Percentiles rank a stretch among this genome's conserved stretches.
phyloP scores from a whole-genome alignment of 2,113 vertebrate species.

The Limanda limanda region DNA sequence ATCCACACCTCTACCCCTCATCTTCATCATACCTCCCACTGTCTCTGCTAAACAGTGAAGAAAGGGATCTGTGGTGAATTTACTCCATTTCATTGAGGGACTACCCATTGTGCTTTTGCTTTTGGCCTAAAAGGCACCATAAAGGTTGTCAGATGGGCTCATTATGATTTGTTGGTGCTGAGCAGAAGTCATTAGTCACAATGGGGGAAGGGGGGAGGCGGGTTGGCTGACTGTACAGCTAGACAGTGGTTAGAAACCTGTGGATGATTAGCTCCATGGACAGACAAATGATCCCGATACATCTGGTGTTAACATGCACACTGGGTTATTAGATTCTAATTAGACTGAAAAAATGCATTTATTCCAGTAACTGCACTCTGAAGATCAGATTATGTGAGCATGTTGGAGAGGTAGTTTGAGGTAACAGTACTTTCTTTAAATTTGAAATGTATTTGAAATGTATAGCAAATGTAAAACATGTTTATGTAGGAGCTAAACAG shows the following conservation, averaged over 20 bases:
- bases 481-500: background rate
- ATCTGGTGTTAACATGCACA: slow-evolving; percentile 54
- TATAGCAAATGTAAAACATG: too few species aligned
- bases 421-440: too few species aligned
- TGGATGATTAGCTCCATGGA: slow-evolving; percentile 24
- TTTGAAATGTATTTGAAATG: too few species aligned
- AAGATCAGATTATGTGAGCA: slow-evolving; percentile 15
- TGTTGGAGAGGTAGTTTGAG: background rate
- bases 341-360: slow-evolving; percentile 5
- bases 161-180: slow-evolving; percentile 65
- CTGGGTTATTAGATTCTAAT: slow-evolving; percentile 44
- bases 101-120: slow-evolving; percentile 51
- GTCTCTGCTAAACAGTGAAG: slow-evolving; percentile 53
- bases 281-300: slow-evolving; percentile 54
- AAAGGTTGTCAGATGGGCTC: slow-evolving; percentile 68
- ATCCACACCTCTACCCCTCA: background rate
- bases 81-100: slow-evolving; percentile 57
- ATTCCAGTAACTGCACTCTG: slow-evolving; percentile 5
- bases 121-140: slow-evolving; percentile 55
- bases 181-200: slow-evolving; percentile 62
- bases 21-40: background rate
- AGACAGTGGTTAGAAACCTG: slow-evolving; percentile 36
- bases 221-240: slow-evolving; percentile 33
- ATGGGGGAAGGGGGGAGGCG: slow-evolving; percentile 4
- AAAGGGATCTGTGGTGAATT: slow-evolving; percentile 56